Conservation (phyloP, 53 echinoderm and acorn worm genomes). For the Glandiceps talaboti region DNA sequence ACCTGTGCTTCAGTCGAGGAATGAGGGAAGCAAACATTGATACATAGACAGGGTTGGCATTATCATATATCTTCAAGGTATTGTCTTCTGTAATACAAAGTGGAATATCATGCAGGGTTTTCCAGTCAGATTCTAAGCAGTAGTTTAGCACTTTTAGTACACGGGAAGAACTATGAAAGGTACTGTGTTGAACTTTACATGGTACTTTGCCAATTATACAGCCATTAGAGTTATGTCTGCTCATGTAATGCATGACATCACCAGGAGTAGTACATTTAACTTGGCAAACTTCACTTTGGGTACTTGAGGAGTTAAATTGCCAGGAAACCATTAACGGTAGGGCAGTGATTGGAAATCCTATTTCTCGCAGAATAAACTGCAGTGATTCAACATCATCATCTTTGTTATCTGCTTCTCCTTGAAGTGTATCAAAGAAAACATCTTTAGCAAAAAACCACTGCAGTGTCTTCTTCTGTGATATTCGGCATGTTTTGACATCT, state of each 20-base stretch:
- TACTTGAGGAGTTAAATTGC: no score
- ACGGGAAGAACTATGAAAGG: background rate
- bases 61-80: background rate
- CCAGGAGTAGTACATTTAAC: background rate
- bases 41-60: background rate
- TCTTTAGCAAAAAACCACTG: background rate
- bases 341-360: background rate
- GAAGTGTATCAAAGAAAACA: slow-evolving; percentile 1
- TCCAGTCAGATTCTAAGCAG: background rate
- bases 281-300: background rate
- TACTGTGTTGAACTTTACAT: background rate
- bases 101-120: background rate
- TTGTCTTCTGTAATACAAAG: background rate
- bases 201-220: background rate
- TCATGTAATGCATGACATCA: background rate
- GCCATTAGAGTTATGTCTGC: background rate
- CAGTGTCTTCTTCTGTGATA: background rate
- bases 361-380: background rate
- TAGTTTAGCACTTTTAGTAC: background rate
- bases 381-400: background rate
- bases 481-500: background rate
- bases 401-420: slow-evolving; percentile 3
- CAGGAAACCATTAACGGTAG: no score
- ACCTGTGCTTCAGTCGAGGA: background rate
- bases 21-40: background rate